Base-by-base conservation (phyloP, 2,113 vertebrate genomes). In the Festucalex cinctus region DNA sequence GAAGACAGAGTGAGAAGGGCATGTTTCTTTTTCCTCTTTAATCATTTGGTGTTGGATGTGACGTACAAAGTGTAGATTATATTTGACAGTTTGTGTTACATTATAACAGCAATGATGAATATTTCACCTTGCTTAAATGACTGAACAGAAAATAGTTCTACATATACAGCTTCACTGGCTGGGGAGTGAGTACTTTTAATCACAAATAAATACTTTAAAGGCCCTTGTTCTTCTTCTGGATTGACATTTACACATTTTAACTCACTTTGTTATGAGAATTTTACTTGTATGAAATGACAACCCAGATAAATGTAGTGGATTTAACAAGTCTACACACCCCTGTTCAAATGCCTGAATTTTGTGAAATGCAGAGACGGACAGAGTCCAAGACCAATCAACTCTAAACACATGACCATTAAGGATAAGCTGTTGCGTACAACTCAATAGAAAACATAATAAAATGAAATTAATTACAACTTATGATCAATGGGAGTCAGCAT, bases 1-100 rank as follows among this genome's bases (percentile, higher is more conserved):
- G 75, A 73, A 69, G 77, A 77, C n/a, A n/a, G 80, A 82, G 80
- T 82, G 84, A 83, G 83, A 82, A 83, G 75, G 73, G 70, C 49
- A 62, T 69, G n/a, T 8, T 63, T 76, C 76, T 54, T 16, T 22
- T 24, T 22, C 14, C 2, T 37, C 26, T 61, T 73, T 1, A 66
- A 66, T 65, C 1, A 57, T 65, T 32, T 70, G 68, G 65, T 2
- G 1, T 57, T 75, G 43, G 68, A 69, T 74, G 43, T 74, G 63
- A 76, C n/a, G 35, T 28, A 71, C 62, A 77, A 54, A 56, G 63
- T 66, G 76, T 16, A 2, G n/a, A 35, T 64, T 13, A 39, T 64
- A 66, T 53, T 63, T 17, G n/a, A 76, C 68, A 78, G 68, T 78
- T 66, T 44, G 28, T 63, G 37, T 77, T 74, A 68, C 68, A 75